Conservation (phyloP, 2,888 invertebrate genomes). For the Eristalis intricaria region DNA sequence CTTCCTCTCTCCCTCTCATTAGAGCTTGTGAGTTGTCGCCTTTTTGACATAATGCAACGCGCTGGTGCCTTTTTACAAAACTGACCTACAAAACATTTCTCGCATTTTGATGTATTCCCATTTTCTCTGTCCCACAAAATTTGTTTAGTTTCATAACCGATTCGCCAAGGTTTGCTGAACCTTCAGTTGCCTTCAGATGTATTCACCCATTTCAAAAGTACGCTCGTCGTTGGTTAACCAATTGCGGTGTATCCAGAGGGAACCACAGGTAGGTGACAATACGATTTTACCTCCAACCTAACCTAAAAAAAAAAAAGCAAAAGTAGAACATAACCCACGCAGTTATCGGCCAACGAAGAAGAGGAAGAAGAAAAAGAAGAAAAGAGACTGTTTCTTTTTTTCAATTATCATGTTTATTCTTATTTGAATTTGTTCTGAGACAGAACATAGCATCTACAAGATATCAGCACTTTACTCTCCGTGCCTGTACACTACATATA, state of each 20-base stretch:
- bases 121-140: too few species aligned
- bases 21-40: too few species aligned
- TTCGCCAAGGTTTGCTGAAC: too few species aligned
- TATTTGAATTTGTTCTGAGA: slow-evolving; percentile 47
- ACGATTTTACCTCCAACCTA: slow-evolving; percentile 26
- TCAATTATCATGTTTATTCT: slow-evolving; percentile 11
- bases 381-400: not conserved
- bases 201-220: not conserved
- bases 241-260: slow-evolving; percentile 24
- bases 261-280: slow-evolving; percentile 31
- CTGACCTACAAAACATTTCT: not conserved
- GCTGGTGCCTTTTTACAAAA: too few species aligned
- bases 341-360: not conserved
- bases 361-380: not conserved
- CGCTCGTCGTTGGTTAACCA: slow-evolving; percentile 28
- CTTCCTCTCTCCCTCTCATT: too few species aligned
- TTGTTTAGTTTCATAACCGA: too few species aligned
- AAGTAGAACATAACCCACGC: not conserved
- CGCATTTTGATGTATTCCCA: not conserved
- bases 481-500: not conserved
- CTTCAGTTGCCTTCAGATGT: not conserved
- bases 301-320: slow-evolving; percentile 7
- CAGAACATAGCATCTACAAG: slow-evolving; percentile 52
- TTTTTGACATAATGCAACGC: too few species aligned
- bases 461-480: slow-evolving; percentile 43